These are phyloP conservation scores for Hyperoplus lanceolatus DNA, from an alignment of 2,797 vertebrate genomes.

Conservation along the genomic window DNA sequence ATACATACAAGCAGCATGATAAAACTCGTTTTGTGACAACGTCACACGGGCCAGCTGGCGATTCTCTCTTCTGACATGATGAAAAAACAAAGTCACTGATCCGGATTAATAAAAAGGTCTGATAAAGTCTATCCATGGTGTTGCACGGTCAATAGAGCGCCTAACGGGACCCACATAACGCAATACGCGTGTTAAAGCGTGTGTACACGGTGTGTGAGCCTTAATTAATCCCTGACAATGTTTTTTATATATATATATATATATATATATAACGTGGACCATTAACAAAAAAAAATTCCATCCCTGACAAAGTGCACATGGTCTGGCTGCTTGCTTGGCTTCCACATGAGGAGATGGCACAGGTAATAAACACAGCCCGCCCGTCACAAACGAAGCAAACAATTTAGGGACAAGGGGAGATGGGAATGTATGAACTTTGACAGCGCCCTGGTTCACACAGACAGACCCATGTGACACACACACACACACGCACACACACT, in stretches of 20 bases:
- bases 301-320: slow-evolving; percentile 23
- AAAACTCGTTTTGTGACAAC: slow-evolving; percentile 23
- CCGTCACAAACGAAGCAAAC: slow-evolving; percentile 1
- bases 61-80: not conserved
- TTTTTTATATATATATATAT: slow-evolving; percentile 27
- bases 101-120: not conserved
- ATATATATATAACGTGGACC: slow-evolving; percentile 19
- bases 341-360: slow-evolving; percentile 19
- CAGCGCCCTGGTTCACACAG: slow-evolving; percentile 13
- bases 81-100: slow-evolving; percentile 28
- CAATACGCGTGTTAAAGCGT: slow-evolving; percentile 52
- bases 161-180: slow-evolving; percentile 50
- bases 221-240: slow-evolving; percentile 38
- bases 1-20: too few species aligned
- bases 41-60: not conserved
- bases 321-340: not conserved
- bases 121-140: not conserved
- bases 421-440: slow-evolving; percentile 29
- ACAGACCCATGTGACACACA: not conserved
- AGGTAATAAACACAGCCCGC: not conserved
- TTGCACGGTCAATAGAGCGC: slow-evolving; percentile 16
- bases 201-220: slow-evolving; percentile 12
- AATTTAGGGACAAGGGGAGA: not conserved
- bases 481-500: slow-evolving; percentile 65
- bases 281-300: not conserved